A percentile compares a stretch with the other conserved stretches of the same genome.
Conservation (phyloP, 2,113 vertebrate species). For the Nycticryphes semicollaris region DNA sequence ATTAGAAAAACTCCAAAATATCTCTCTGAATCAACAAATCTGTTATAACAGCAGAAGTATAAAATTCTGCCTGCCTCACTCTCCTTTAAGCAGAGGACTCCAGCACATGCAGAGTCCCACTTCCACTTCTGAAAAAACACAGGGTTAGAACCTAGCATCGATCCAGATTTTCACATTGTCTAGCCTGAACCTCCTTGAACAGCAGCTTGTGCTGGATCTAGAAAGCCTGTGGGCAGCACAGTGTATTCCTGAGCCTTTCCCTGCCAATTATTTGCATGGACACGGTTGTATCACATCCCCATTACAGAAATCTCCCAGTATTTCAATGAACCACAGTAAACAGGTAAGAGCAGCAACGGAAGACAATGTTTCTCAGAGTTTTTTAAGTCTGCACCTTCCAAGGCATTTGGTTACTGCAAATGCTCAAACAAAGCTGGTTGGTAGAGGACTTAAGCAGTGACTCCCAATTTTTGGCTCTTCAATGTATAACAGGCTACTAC, state of each 20-base stretch:
- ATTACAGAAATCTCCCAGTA: not conserved
- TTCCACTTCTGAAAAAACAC: not conserved
- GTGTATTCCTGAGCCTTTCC: not conserved
- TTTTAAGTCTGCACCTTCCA: not conserved
- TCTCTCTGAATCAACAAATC: not conserved
- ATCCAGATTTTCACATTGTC: not conserved
- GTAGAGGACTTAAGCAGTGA: not conserved
- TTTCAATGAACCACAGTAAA: not conserved
- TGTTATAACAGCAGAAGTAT: not conserved
- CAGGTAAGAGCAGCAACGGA: not conserved
- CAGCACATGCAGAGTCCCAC: not conserved
- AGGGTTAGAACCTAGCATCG: fast-evolving
- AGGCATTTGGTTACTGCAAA: not conserved
- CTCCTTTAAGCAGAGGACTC: not conserved
- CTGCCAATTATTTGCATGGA: not conserved
- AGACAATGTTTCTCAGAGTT: not conserved
- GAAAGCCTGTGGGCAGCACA: not conserved
- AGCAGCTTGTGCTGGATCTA: not conserved
- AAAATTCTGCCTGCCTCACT: not conserved
- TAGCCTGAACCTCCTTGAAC: not conserved
- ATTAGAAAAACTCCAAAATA: not conserved
- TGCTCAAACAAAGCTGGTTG: not conserved
- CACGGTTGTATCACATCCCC: fast-evolving
- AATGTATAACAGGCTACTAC: not conserved
- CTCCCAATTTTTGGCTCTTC: not conserved